Base-by-base conservation (phyloP, 2,888 invertebrate genomes). In the Diloba caeruleocephala region DNA sequence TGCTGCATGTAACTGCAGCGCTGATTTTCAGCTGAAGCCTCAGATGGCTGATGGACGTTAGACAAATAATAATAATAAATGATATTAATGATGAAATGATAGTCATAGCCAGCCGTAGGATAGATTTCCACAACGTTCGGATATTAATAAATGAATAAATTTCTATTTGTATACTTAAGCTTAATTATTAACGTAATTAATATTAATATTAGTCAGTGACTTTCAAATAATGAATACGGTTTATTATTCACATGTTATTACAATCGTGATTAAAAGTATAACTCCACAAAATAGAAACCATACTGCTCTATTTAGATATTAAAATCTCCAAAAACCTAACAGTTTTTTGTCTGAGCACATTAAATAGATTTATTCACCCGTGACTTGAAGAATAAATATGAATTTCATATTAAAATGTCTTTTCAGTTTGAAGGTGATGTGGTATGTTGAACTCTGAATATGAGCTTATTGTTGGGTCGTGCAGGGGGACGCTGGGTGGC, bases 121-220 rank as follows among this genome's bases (percentile, higher is more conserved):
- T n/a, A n/a, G n/a, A n/a, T n/a, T n/a, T n/a, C n/a, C n/a, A n/a
- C n/a, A n/a, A n/a, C n/a, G n/a, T n/a, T n/a, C n/a, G n/a, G n/a
- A n/a, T n/a, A n/a, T n/a, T n/a, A n/a, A n/a, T n/a, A n/a, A n/a
- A n/a, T 17, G 2, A 17, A 17, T 17, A 17, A 17, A 5, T 3
- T 17, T 17, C 17, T 17, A 5, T 17, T 17, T 17, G 17, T 17
- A n/a, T n/a, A n/a, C n/a, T n/a, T n/a, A n/a, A n/a, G n/a, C 17
- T 17, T 2, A 5, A 38, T 52, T 44, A 38, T 33, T 34, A 13
- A 25, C 25, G 8, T 48, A 38, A 61, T 54, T 54, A 61, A 59
- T 31, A 38, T 61, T 33, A 29, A 55, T n/a, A n/a, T n/a, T n/a
- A 42, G 37, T 38, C 46, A 13, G 32, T 48, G 55, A 59, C 62